Evolutionary conservation across 2,888 invertebrate genomes (phyloP).

Genomic region (Drosophila affinis): DNA sequence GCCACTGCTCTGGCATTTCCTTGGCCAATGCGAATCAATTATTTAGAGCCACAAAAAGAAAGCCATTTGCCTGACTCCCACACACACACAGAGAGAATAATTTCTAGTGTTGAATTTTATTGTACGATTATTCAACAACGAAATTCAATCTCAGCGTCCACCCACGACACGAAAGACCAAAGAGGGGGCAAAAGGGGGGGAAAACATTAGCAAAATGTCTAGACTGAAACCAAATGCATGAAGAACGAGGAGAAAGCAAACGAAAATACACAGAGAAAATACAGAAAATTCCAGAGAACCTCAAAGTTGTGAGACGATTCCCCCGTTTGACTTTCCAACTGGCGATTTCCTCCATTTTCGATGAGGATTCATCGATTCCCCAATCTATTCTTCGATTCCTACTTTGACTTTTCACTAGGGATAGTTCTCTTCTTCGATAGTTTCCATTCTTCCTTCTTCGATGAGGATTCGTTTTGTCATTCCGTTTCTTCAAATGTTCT

Average conservation of each 20-base stretch:
- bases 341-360: too few species aligned
- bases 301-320: not conserved
- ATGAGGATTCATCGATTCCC: not conserved
- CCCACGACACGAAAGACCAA: too few species aligned
- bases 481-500: too few species aligned
- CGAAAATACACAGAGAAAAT: not conserved
- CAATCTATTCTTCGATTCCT: too few species aligned
- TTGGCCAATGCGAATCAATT: not conserved
- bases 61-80: not conserved
- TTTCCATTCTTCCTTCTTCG: not conserved
- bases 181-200: too few species aligned
- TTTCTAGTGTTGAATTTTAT: conserved; percentile 1
- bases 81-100: too few species aligned
- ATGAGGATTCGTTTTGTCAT: not conserved
- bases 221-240: conserved; percentile 56
- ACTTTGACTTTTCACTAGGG: not conserved
- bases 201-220: conserved; percentile 47
- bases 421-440: not conserved
- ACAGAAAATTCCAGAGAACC: conserved; percentile 1
- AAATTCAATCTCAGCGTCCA: conserved; percentile 8
- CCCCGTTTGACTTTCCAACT: not conserved
- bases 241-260: conserved; percentile 8
- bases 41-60: not conserved
- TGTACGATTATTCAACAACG: not conserved
- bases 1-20: too few species aligned